Evolutionary conservation across 1,140 invertebrate genomes (phyloP).

Genomic region (Drosophila rufa): DNA sequence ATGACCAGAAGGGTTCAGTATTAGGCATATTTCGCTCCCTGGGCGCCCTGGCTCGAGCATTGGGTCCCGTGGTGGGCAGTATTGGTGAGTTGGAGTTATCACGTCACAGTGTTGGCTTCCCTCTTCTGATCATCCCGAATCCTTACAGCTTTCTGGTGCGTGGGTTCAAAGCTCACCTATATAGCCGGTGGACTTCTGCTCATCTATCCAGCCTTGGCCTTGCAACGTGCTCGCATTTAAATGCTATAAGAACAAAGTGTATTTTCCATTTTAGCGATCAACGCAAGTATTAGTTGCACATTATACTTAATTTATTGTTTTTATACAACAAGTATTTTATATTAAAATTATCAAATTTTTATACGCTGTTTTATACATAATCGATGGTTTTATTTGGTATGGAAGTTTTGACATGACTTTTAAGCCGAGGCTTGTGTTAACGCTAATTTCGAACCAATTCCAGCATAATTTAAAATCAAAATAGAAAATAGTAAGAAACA

Average conservation of each 20-base stretch:
- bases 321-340: conserved; percentile 51
- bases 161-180: conserved; percentile 91
- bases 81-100: conserved; percentile 86
- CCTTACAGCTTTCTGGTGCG: conserved; percentile 91
- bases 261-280: conserved; percentile 29
- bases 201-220: conserved; percentile 89
- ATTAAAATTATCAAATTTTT: conserved; percentile 41
- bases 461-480: too few relatives aligned
- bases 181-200: conserved; percentile 89
- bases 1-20: conserved; percentile 95
- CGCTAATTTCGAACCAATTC: too few relatives aligned
- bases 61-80: conserved; percentile 95
- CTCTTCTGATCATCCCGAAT: not conserved
- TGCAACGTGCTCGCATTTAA: conserved; percentile 80
- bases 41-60: conserved; percentile 95
- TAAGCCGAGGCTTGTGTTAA: too few relatives aligned
- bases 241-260: conserved; percentile 48
- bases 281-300: conserved; percentile 66
- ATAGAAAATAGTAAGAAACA: too few relatives aligned
- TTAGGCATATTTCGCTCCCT: conserved; percentile 97
- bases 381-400: not conserved
- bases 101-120: not conserved
- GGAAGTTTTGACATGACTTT: too few relatives aligned
- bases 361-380: conserved; percentile 36
- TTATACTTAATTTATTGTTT: conserved; percentile 60